Percentiles rank a stretch among this genome's conserved stretches.
phyloP scores from a whole-genome alignment of 2,113 vertebrate species.

The Tetrax tetrax region DNA sequence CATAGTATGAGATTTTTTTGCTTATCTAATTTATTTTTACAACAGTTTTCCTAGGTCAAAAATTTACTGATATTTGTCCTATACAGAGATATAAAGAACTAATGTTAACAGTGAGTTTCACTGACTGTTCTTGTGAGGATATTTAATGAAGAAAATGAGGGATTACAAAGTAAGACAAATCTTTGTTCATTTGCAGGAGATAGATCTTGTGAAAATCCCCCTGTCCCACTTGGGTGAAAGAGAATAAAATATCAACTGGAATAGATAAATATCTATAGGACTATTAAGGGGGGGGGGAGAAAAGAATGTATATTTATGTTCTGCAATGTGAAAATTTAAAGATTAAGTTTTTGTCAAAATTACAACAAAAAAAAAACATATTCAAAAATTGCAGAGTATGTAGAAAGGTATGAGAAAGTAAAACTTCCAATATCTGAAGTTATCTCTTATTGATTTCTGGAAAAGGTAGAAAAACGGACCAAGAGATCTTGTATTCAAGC shows the following conservation, averaged over 20 bases:
- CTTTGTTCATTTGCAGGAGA: background rate
- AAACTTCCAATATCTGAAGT: background rate
- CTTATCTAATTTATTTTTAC: background rate
- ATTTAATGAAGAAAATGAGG: background rate
- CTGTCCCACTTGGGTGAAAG: background rate
- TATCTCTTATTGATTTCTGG: background rate
- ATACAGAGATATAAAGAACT: background rate
- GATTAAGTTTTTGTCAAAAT: background rate
- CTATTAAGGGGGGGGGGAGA: background rate
- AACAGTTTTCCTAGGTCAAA: background rate
- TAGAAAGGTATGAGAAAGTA: background rate
- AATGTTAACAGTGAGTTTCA: background rate
- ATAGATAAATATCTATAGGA: background rate
- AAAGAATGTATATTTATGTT: background rate
- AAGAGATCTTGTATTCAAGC: background rate
- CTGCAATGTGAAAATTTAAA: background rate
- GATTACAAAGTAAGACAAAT: background rate
- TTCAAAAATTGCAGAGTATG: background rate
- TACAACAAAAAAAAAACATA: background rate
- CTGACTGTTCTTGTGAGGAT: background rate
- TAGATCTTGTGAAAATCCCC: fast-evolving
- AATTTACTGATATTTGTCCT: background rate
- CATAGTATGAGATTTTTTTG: background rate
- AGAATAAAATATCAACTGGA: background rate
- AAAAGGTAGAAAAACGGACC: background rate